phyloP scores from a whole-genome alignment of 2,888 invertebrate genomes.

The Xylophagus ater region DNA sequence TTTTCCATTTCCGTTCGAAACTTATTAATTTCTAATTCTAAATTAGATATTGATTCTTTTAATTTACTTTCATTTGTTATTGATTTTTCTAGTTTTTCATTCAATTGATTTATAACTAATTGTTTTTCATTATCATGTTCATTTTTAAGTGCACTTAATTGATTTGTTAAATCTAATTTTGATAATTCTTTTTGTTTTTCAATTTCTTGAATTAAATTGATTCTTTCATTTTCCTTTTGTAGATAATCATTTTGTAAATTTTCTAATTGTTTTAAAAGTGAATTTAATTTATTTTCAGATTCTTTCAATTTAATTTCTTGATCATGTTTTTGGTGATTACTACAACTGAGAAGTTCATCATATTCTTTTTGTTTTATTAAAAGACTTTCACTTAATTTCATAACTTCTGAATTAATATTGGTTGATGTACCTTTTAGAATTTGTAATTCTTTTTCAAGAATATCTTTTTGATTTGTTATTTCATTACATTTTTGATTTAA shows the following conservation, averaged over 20 bases:
- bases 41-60: constrained; percentile 8
- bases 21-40: constrained; percentile 7
- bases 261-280: constrained; percentile 31
- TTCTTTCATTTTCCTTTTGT: constrained; percentile 5
- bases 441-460: constrained; percentile 48
- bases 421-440: constrained; percentile 47
- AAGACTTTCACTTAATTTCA: constrained; percentile 45
- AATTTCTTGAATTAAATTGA: constrained; percentile 24
- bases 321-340: constrained; percentile 38
- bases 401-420: constrained; percentile 49
- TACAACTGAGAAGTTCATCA: constrained; percentile 42
- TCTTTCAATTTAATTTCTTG: constrained; percentile 37
- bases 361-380: constrained; percentile 48
- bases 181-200: constrained; percentile 14
- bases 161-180: not conserved
- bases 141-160: constrained; percentile 16
- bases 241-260: constrained; percentile 25
- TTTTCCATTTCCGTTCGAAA: constrained; percentile 9
- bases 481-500: constrained; percentile 47
- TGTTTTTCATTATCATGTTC: constrained; percentile 14
- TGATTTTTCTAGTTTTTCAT: constrained; percentile 1
- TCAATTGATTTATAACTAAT: constrained; percentile 5
- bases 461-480: constrained; percentile 45
- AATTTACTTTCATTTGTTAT: constrained; percentile 7
- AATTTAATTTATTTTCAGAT: constrained; percentile 31